Conservation (phyloP, 2,797 vertebrate genomes). For the Aldrovandia affinis region DNA sequence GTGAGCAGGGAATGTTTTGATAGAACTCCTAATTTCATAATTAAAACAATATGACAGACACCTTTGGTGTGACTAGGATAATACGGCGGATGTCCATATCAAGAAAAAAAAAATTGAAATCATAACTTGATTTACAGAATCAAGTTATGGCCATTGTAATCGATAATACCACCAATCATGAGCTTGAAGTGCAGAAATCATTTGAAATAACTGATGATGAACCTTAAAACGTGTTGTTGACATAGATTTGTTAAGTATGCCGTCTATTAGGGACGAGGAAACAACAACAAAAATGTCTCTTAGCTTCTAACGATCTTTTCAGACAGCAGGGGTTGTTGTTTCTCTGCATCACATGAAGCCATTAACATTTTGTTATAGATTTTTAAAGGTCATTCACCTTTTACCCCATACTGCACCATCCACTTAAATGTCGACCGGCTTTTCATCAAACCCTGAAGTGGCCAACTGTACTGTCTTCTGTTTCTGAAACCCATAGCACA, state of each 20-base stretch:
- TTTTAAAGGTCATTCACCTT: background rate
- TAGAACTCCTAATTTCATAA: background rate
- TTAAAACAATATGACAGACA: background rate
- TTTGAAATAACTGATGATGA: background rate
- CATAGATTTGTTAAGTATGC: background rate
- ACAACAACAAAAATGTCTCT: background rate
- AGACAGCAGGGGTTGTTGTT: background rate
- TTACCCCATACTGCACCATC: background rate
- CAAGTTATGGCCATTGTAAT: no score
- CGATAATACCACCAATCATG: no score
- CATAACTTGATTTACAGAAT: background rate
- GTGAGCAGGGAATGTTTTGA: background rate
- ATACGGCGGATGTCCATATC: background rate
- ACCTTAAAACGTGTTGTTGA: background rate
- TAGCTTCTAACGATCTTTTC: background rate
- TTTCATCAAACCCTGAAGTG: conserved; percentile 3
- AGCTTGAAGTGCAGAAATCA: background rate
- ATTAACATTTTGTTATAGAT: background rate
- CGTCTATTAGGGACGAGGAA: background rate
- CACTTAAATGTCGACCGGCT: background rate
- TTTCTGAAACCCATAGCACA: conserved; percentile 54
- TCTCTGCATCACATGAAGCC: background rate
- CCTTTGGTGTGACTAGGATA: background rate
- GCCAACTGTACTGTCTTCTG: background rate
- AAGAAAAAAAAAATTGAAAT: background rate